Base-by-base conservation (phyloP, 2,113 vertebrate genomes). In the Benitochromis conjunctus region DNA sequence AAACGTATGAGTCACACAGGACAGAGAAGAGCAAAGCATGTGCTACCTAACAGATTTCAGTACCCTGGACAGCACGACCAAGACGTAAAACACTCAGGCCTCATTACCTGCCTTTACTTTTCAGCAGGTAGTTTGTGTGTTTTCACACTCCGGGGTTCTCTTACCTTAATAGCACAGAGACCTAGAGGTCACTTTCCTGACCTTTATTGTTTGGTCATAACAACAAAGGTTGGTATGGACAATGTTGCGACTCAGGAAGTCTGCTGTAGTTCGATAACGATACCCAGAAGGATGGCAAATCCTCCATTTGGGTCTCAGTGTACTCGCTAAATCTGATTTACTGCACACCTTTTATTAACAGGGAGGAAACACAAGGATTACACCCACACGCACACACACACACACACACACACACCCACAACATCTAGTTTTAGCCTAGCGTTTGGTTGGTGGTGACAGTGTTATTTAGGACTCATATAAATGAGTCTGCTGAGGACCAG, bases 251-350 rank as follows among this genome's bases (percentile, higher is more conserved):
- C 38, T 24, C 82, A 57, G 43, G 36, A 83, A 8, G n/a, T 16
- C 62, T 66, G 77, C 9, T 41, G 74, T n/a, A 5, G 54, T 69
- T 79, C 2, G 83, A 81, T 84, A 90, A 90, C 34, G 69, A 71
- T 74, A 19, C 89, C 46, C 88, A 60, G 26, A 56, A 12, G 83
- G 60, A 46, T 10, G 6, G 10, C 58, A 18, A 81, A 66, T 3
- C 18, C 46, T 84, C n/a, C 1, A 53, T 51, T 85, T 5, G 55
- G 56, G 41, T 26, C 41, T 64, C 62, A 1, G 54, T 19, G 26
- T 4, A 18, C 60, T 57, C 34, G 3, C 38, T 89, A 92, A 92
- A 94, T 92, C 79, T 79, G 26, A 14, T 91, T 90, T 88, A 88
- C 46, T 43, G 81, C 82, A 2, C 11, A 3, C 8, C 36, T 74